A percentile compares a stretch with the other conserved stretches of the same genome.
phyloP scores from a whole-genome alignment of 2,797 vertebrate genomes.

The Macropus fuliginosus region DNA sequence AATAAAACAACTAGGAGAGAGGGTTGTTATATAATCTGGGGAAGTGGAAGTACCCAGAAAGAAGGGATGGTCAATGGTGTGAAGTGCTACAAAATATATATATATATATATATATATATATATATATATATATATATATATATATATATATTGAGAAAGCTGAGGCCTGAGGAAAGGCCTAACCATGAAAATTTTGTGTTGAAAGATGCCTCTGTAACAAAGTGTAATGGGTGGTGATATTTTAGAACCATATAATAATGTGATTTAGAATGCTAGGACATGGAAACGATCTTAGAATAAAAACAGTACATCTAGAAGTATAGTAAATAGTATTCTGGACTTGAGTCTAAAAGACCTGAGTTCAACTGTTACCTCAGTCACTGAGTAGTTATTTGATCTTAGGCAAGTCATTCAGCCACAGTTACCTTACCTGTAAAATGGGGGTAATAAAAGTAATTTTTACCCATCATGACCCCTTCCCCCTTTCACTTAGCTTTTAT shows the following conservation, averaged over 20 bases:
- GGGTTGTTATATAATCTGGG: background rate
- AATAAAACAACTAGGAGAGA: background rate
- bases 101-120: too few species aligned
- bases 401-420: background rate
- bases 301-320: background rate
- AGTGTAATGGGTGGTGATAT: background rate
- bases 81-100: background rate
- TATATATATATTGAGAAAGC: background rate
- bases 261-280: background rate
- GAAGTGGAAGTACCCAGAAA: background rate
- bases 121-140: too few species aligned
- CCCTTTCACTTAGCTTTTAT: background rate
- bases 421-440: background rate
- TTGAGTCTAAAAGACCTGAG: background rate
- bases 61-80: background rate
- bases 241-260: background rate
- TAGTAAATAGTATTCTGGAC: background rate
- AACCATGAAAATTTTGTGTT: background rate
- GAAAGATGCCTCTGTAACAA: background rate
- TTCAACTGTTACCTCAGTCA: background rate
- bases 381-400: background rate
- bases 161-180: background rate
- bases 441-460: background rate
- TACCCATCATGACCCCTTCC: background rate
- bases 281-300: background rate